phyloP scores from a whole-genome alignment of 64 coral and sea anemone species.

The Porites australiensis region DNA sequence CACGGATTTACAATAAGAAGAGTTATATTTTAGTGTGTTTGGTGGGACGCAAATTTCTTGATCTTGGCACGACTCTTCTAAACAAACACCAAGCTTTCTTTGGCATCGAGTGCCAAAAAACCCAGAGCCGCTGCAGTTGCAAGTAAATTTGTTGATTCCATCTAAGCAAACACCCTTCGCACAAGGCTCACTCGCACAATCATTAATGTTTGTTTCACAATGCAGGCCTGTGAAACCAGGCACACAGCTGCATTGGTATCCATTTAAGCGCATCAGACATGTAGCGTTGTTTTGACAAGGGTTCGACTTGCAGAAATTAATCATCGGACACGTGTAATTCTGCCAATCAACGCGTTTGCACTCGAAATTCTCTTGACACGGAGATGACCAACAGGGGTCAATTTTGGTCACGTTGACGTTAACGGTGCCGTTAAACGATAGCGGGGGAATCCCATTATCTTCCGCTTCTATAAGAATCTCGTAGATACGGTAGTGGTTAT shows the following conservation, averaged over 20 bases:
- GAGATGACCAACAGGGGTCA: constrained; percentile 62
- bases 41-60: constrained; percentile 58
- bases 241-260: constrained; percentile 57
- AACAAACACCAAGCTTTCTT: constrained; percentile 38
- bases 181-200: constrained; percentile 53
- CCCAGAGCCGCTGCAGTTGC: constrained; percentile 45
- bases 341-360: constrained; percentile 65
- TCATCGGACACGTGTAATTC: constrained; percentile 49
- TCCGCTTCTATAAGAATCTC: constrained; percentile 52
- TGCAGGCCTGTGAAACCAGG: constrained; percentile 48
- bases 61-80: constrained; percentile 39
- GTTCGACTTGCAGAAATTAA: constrained; percentile 62
- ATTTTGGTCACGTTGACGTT: constrained; percentile 58
- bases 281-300: constrained; percentile 57
- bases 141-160: constrained; percentile 64
- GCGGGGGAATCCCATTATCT: constrained; percentile 62
- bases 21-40: not conserved
- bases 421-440: constrained; percentile 55
- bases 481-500: constrained; percentile 50
- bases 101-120: constrained; percentile 77
- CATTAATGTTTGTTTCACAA: constrained; percentile 74
- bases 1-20: not conserved
- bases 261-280: constrained; percentile 20
- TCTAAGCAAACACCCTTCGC: constrained; percentile 50
- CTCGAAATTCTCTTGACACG: constrained; percentile 68